These are phyloP conservation scores for Agrilus biguttatus DNA, from an alignment of 2,888 invertebrate species.

Conservation along the genomic window DNA sequence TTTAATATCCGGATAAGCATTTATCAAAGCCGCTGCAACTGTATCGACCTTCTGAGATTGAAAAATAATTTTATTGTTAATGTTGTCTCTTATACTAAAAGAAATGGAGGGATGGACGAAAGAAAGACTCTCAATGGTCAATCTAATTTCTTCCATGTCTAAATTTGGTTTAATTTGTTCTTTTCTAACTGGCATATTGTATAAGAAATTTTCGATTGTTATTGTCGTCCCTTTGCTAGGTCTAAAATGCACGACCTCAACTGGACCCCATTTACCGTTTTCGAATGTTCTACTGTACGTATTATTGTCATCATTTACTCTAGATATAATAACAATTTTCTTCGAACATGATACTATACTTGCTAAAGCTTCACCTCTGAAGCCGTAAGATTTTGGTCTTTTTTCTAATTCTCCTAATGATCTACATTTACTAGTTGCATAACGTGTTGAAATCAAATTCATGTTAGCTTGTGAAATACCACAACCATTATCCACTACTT, in stretches of 20 bases:
- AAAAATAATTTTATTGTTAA: conserved; percentile 40
- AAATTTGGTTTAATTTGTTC: conserved; percentile 36
- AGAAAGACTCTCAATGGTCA: conserved; percentile 44
- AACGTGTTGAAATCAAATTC: conserved; percentile 40
- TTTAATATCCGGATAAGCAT: conserved; percentile 31
- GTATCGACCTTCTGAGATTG: conserved; percentile 42
- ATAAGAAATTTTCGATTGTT: conserved; percentile 48
- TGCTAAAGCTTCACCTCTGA: conserved; percentile 50
- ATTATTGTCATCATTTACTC: conserved; percentile 27
- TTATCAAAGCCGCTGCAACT: conserved; percentile 37
- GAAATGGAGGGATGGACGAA: conserved; percentile 50
- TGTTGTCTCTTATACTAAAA: conserved; percentile 54
- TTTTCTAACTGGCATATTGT: conserved; percentile 46
- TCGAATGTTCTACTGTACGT: conserved; percentile 42
- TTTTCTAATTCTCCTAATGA: conserved; percentile 36
- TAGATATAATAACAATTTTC: conserved; percentile 44
- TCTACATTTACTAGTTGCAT: conserved; percentile 50
- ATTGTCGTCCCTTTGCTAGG: conserved; percentile 60
- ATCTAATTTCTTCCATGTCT: conserved; percentile 45
- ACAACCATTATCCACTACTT: conserved; percentile 64
- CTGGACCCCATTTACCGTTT: conserved; percentile 12
- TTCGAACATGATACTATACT: conserved; percentile 44
- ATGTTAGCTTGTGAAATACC: conserved; percentile 48
- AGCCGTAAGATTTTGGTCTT: conserved; percentile 45
- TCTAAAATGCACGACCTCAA: conserved; percentile 29